These are phyloP conservation scores for Alfaro cultratus DNA, from an alignment of 2,797 vertebrate genomes.

Conservation along the genomic window DNA sequence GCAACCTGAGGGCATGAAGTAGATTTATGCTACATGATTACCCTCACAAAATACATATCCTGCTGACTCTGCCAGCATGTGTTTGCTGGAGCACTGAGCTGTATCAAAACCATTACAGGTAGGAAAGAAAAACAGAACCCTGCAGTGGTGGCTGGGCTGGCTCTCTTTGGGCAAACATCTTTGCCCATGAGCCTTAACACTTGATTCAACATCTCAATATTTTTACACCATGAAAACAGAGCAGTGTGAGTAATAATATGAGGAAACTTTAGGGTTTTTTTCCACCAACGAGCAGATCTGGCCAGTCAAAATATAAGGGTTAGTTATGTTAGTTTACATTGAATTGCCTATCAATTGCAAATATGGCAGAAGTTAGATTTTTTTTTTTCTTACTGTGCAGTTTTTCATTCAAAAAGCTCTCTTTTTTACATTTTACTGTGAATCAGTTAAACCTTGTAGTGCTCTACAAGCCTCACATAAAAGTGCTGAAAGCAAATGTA, in stretches of 20 bases:
- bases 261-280: background rate
- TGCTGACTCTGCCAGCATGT: constrained; percentile 16
- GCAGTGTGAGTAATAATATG: constrained; percentile 4
- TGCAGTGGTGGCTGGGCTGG: background rate
- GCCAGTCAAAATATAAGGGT: background rate
- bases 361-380: background rate
- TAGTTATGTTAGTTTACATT: background rate
- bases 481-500: background rate
- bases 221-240: background rate
- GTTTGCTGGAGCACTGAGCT: constrained; percentile 5
- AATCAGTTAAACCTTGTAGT: background rate
- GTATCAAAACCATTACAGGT: constrained; percentile 21
- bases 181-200: constrained; percentile 4
- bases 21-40: constrained; percentile 14
- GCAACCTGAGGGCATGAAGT: constrained; percentile 7
- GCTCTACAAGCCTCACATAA: background rate
- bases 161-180: background rate
- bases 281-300: background rate
- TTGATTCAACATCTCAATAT: constrained; percentile 8
- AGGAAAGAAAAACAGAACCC: constrained; percentile 12
- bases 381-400: no score
- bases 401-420: background rate
- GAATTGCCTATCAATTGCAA: background rate
- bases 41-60: constrained; percentile 22
- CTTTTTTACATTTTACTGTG: background rate